Evolutionary conservation across 1,140 invertebrate genomes (phyloP).

Genomic region (Delia radicum): DNA sequence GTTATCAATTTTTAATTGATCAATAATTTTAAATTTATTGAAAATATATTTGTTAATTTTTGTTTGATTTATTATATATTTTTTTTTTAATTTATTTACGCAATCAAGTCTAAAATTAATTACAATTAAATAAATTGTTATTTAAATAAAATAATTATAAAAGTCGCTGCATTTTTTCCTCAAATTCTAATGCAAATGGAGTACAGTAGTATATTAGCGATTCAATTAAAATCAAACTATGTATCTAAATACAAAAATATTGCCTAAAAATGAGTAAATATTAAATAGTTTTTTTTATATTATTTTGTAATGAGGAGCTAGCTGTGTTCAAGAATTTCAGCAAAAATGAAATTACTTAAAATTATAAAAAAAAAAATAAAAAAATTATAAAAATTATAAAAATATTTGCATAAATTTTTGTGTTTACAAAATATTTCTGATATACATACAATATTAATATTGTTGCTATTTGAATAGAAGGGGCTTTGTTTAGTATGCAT

Average conservation of each 20-base stretch:
- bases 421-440: neutral
- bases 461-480: conserved; percentile 21
- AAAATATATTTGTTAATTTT: conserved; percentile 22
- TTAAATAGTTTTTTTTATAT: neutral
- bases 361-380: conserved; percentile 7
- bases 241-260: neutral
- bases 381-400: conserved; percentile 16
- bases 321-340: neutral
- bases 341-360: conserved; percentile 11
- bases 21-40: conserved; percentile 14
- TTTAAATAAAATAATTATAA: neutral
- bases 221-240: neutral
- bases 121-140: conserved; percentile 4
- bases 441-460: conserved; percentile 13
- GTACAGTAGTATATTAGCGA: neutral
- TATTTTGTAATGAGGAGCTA: neutral
- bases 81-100: neutral
- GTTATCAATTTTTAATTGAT: conserved; percentile 17
- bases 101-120: conserved; percentile 1
- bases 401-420: conserved; percentile 6
- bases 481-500: neutral
- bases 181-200: neutral
- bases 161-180: neutral
- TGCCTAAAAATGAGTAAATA: neutral
- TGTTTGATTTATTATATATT: neutral